Evolutionary conservation across 1,140 invertebrate genomes (phyloP).

Genomic region (Tenebrio molitor): DNA sequence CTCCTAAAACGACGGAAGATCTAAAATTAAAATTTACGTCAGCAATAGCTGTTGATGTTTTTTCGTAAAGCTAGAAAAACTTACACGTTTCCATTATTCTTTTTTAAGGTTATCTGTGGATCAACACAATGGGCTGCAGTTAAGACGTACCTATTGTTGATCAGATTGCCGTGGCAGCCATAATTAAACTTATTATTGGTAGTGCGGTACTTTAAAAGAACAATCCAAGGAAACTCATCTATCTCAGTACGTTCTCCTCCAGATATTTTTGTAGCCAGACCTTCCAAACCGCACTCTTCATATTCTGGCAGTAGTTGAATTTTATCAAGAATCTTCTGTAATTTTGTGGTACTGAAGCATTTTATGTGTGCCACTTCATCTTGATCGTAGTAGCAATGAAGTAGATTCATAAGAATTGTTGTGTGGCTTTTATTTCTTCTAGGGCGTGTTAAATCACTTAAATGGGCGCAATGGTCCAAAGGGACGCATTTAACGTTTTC

Average conservation of each 20-base stretch:
- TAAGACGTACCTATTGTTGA: slow-evolving; percentile 74
- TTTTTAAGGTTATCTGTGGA: slow-evolving; percentile 69
- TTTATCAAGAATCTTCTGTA: neutral
- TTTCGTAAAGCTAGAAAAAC: slow-evolving; percentile 46
- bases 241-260: slow-evolving; percentile 65
- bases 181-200: slow-evolving; percentile 29
- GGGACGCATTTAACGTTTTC: too few relatives aligned
- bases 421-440: too few relatives aligned
- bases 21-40: slow-evolving; percentile 64
- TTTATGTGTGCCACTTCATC: too few relatives aligned
- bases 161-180: slow-evolving; percentile 73
- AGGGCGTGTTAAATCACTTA: too few relatives aligned
- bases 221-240: slow-evolving; percentile 72
- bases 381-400: too few relatives aligned
- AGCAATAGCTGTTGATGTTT: slow-evolving; percentile 61
- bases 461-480: too few relatives aligned
- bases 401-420: too few relatives aligned
- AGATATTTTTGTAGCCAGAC: slow-evolving; percentile 54
- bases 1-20: slow-evolving; percentile 71
- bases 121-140: slow-evolving; percentile 79
- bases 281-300: neutral
- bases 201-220: slow-evolving; percentile 71
- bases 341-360: too few relatives aligned
- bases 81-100: slow-evolving; percentile 68
- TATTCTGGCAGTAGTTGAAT: neutral